These are phyloP conservation scores for Drosophila rubida DNA, from an alignment of 2,888 invertebrate species.

Conservation along the genomic window DNA sequence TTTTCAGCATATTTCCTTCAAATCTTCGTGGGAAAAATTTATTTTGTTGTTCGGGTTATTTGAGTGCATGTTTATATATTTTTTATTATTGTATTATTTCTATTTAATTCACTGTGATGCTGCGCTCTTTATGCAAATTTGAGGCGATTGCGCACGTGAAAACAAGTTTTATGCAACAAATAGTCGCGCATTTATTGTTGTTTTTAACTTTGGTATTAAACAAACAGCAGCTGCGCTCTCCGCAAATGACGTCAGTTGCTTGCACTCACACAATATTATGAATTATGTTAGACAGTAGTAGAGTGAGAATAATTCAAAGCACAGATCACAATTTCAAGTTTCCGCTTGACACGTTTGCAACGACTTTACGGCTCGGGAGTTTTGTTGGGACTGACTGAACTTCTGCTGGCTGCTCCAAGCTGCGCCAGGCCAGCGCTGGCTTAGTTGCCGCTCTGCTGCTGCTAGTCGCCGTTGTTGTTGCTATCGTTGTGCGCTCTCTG, in stretches of 20 bases:
- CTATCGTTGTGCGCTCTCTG: not conserved
- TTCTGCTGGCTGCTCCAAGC: conserved; percentile 49
- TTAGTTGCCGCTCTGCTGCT: conserved; percentile 43
- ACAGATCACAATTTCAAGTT: conserved; percentile 18
- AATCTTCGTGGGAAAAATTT: conserved; percentile 42
- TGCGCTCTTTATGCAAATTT: conserved; percentile 42
- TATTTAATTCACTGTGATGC: conserved; percentile 27
- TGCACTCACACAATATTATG: conserved; percentile 51
- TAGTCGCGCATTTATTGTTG: conserved; percentile 25
- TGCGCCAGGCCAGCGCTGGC: conserved; percentile 42
- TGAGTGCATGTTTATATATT: conserved; percentile 9
- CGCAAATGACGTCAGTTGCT: conserved; percentile 9
- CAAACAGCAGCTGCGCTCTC: conserved; percentile 6
- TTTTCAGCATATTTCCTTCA: conserved; percentile 23
- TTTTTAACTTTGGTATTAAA: not conserved
- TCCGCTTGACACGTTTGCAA: conserved; percentile 64
- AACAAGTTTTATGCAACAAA: conserved; percentile 75
- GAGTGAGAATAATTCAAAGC: conserved; percentile 17
- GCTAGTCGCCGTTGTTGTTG: conserved; percentile 21
- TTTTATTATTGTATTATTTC: conserved; percentile 37
- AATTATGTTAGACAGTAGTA: conserved; percentile 10
- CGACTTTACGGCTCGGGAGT: conserved; percentile 66
- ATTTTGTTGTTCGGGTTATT: conserved; percentile 17
- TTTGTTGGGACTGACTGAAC: conserved; percentile 66
- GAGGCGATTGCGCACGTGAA: conserved; percentile 61